Percentiles rank a stretch among this genome's conserved stretches.
These are phyloP conservation scores for Polyommatus iphigenia DNA, from an alignment of 2,888 invertebrate species.

Conservation along the genomic window DNA sequence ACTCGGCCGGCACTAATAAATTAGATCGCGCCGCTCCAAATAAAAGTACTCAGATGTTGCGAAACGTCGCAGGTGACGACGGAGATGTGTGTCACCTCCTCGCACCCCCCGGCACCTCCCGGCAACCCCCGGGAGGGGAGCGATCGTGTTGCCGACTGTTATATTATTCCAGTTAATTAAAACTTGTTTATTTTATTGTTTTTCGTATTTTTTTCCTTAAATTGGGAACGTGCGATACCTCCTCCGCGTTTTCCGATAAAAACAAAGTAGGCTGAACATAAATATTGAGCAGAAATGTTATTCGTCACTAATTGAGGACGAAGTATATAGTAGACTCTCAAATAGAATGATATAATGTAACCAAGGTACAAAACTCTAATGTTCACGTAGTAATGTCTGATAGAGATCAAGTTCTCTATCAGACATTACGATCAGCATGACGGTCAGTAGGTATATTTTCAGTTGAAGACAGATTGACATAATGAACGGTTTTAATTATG, in stretches of 20 bases:
- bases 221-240: background rate
- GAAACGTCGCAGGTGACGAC: constrained; percentile 19
- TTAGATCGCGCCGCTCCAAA: background rate
- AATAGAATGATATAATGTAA: too few species aligned
- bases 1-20: constrained; percentile 5
- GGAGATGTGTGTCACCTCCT: background rate
- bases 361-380: too few species aligned
- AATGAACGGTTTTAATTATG: background rate
- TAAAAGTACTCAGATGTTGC: background rate
- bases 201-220: background rate
- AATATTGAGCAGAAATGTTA: background rate
- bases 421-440: too few species aligned
- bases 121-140: background rate
- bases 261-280: background rate
- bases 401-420: too few species aligned
- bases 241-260: background rate
- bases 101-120: background rate
- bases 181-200: constrained; percentile 9
- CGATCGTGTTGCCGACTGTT: background rate
- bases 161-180: constrained; percentile 19
- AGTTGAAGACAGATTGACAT: background rate
- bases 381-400: too few species aligned
- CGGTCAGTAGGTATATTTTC: background rate
- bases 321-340: too few species aligned
- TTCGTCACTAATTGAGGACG: background rate